These are phyloP conservation scores for Lepisosteus oculatus DNA, from an alignment of 2,113 vertebrate genomes.

Conservation along the genomic window DNA sequence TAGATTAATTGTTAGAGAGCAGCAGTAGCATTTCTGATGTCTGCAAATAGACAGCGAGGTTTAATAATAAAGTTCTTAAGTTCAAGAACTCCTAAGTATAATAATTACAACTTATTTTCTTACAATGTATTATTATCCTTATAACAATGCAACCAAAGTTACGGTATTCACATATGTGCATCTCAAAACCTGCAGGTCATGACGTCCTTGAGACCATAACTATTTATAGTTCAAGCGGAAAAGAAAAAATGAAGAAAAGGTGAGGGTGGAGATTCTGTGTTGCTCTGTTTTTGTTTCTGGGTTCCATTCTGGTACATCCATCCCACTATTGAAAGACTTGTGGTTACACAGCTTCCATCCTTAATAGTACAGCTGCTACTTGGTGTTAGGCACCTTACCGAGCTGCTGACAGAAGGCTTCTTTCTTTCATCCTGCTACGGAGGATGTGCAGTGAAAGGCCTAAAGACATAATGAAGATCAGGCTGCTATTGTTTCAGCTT, in stretches of 20 bases:
- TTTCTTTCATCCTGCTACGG: constrained; percentile 49
- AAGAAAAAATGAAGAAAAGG: not conserved
- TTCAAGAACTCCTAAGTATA: no score
- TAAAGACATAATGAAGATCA: constrained; percentile 80
- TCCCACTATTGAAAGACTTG: not conserved
- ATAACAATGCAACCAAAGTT: no score
- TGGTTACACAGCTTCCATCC: constrained; percentile 1
- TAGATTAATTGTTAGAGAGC: no score
- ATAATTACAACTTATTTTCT: no score
- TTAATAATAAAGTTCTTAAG: no score
- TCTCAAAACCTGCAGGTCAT: no score
- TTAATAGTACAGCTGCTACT: constrained; percentile 30
- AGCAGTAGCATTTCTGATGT: no score
- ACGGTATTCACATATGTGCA: no score
- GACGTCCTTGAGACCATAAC: no score
- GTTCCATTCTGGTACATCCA: not conserved
- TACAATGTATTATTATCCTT: no score
- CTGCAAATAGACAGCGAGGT: no score
- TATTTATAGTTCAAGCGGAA: no score
- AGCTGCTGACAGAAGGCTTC: constrained; percentile 61
- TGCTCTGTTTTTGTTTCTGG: not conserved
- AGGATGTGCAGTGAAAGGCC: constrained; percentile 65
- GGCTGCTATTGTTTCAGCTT: constrained; percentile 81
- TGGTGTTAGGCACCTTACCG: constrained; percentile 34
- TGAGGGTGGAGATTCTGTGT: not conserved